Evolutionary conservation across 2,113 vertebrate species (phyloP).

Genomic region (human (Homo sapiens)): DNA sequence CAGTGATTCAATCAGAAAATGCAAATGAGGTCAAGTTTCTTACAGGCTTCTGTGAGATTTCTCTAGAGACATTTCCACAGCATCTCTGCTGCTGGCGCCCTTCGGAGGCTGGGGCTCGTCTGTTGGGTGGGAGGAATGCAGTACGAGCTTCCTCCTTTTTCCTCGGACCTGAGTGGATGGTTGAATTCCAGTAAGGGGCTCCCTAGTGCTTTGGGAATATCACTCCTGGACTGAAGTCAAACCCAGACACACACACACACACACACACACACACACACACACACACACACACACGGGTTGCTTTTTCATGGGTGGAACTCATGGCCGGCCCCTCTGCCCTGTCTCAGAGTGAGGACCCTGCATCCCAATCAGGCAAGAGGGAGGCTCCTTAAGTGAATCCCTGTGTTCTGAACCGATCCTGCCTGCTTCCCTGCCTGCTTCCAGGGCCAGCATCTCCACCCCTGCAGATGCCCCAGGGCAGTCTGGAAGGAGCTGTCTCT

Average conservation of each 20-base stretch:
- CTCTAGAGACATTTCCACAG: slow-evolving; percentile 83
- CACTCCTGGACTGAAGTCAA: background rate
- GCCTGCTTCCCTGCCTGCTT: background rate
- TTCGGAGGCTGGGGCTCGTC: slow-evolving; percentile 63
- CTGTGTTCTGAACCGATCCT: rapidly evolving
- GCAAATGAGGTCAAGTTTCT: slow-evolving; percentile 86
- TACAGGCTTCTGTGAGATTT: slow-evolving; percentile 81
- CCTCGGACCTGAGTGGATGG: slow-evolving; percentile 20
- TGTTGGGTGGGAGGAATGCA: background rate
- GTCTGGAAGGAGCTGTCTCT: background rate
- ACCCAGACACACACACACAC: background rate
- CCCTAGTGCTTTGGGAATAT: background rate
- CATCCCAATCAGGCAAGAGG: background rate
- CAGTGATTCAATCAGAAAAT: slow-evolving; percentile 86
- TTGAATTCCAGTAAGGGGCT: slow-evolving; percentile 49
- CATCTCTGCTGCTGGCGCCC: slow-evolving; percentile 72
- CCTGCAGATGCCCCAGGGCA: background rate
- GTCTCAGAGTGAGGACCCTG: background rate
- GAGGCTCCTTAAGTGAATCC: background rate
- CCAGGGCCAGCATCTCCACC: background rate
- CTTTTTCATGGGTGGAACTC: background rate
- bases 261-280: background rate
- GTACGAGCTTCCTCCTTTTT: background rate
- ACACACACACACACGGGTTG: background rate
- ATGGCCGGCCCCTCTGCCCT: background rate